Percentiles rank a stretch among this genome's conserved stretches.
Evolutionary conservation across 2,113 vertebrate species (phyloP).

Genomic region (Amphilophus citrinellus): DNA sequence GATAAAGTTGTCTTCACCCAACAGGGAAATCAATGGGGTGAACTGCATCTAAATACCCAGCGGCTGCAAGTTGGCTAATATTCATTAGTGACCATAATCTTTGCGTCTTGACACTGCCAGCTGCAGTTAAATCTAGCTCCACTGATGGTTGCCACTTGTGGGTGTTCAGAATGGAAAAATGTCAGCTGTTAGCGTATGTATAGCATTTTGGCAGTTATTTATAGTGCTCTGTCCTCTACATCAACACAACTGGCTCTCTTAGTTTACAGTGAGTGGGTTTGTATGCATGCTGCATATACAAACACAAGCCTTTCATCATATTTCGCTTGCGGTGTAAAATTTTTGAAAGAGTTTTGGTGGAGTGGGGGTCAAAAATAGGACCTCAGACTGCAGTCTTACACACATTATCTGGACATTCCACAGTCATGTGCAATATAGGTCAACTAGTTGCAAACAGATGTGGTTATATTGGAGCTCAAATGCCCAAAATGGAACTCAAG

Average conservation of each 20-base stretch:
- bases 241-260: background rate
- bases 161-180: constrained; percentile 49
- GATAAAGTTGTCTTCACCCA: constrained; percentile 72
- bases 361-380: constrained; percentile 36
- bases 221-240: constrained; percentile 16
- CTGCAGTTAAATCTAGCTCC: constrained; percentile 54
- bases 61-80: constrained; percentile 58
- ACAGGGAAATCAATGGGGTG: constrained; percentile 59
- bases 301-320: background rate
- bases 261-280: background rate
- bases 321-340: background rate
- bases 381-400: constrained; percentile 28
- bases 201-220: constrained; percentile 37
- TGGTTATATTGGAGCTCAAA: constrained; percentile 49
- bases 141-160: constrained; percentile 34
- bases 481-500: constrained; percentile 45
- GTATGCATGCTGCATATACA: background rate
- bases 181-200: constrained; percentile 35
- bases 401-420: constrained; percentile 51
- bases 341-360: background rate
- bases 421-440: constrained; percentile 44
- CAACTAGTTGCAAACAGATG: constrained; percentile 78
- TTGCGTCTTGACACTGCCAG: constrained; percentile 59
- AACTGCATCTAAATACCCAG: constrained; percentile 57
- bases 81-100: constrained; percentile 69